These are phyloP conservation scores for Podarcis raffonei DNA, from an alignment of 2,113 vertebrate species.

Conservation along the genomic window DNA sequence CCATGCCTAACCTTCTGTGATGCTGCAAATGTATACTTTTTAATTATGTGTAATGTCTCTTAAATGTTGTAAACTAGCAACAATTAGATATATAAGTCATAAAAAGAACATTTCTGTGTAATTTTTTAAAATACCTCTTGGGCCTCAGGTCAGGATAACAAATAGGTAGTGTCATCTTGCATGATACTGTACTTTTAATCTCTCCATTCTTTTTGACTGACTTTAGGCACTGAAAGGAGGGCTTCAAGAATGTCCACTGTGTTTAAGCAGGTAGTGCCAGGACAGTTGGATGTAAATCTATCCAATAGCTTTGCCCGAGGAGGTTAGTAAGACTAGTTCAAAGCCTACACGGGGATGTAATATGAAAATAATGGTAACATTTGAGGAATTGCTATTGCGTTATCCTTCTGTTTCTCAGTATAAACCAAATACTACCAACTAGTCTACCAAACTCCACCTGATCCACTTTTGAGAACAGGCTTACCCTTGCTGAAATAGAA, in stretches of 20 bases:
- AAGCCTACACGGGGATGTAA: constrained; percentile 62
- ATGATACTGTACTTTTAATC: constrained; percentile 72
- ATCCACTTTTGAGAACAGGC: background rate
- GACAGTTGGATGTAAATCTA: constrained; percentile 93
- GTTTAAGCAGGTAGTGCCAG: constrained; percentile 92
- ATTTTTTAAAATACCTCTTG: constrained; percentile 51
- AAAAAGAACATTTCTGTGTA: constrained; percentile 63
- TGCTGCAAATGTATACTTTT: constrained; percentile 66
- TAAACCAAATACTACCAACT: background rate
- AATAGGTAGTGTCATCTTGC: constrained; percentile 63
- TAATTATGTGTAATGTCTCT: constrained; percentile 58
- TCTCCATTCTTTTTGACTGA: constrained; percentile 75
- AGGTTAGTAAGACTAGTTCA: constrained; percentile 90
- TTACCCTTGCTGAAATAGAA: background rate
- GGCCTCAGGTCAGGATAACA: background rate
- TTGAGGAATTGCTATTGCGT: background rate
- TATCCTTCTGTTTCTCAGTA: background rate
- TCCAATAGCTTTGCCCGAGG: constrained; percentile 95
- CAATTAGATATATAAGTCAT: constrained; percentile 61
- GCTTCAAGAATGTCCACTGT: constrained; percentile 88
- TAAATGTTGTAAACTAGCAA: constrained; percentile 68
- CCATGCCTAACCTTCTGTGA: constrained; percentile 72
- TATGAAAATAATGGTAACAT: constrained; percentile 56
- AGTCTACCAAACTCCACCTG: background rate
- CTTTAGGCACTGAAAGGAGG: constrained; percentile 91